Evolutionary conservation across 1,140 invertebrate species (phyloP), one percentile per base, ranked within the genome.

Genomic region (Drosophila nigromelanica): DNA sequence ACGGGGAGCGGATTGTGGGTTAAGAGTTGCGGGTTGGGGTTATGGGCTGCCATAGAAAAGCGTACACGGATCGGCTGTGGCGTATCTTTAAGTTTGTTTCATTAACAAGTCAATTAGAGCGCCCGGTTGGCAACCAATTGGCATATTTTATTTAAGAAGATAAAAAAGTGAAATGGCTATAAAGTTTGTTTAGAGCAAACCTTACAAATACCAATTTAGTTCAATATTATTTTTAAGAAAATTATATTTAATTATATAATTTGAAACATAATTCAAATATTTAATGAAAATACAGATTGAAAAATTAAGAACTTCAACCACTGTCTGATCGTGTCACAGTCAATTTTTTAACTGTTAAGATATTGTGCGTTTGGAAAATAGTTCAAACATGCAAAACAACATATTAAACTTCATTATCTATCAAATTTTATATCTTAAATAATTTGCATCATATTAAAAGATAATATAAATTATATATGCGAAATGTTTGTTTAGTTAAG

Each of bases 21-120:
- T 7, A 33, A 33, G 8, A 33, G 30, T 33, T 7, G 30, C 6
- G 30, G 33, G 33, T 35, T 35, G 27, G 27, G 27, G 27, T 8
- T 35, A 7, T 6, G 42, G 37, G 50, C 30, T 18, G 14, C 30
- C 50, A 58, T 47, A 51, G 68, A 40, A 76, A 66, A 72, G 68
- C 64, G 55, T 70, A 54, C 39, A 69, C 52, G 45, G 58, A 24
- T n/a, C 39, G 35, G 47, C 58, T 37, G 55, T 40, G 45, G 55
- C 50, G 39, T 42, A 51, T 63, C 52, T 35, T 39, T 55, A 54
- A 60, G 45, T 58, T 47, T 47, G 59, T 69, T 70, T 70, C 47
- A 68, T 74, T 70, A 70, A 56, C 58, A 74, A 63, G 6, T 70
- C 59, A 74, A 74, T 70, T 74, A 52, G 72, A 63, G 72, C 59